Percentiles rank a stretch among this genome's conserved stretches.
These are phyloP conservation scores for Calliphora vicina DNA, from an alignment of 1,140 invertebrate genomes.

Conservation along the genomic window DNA sequence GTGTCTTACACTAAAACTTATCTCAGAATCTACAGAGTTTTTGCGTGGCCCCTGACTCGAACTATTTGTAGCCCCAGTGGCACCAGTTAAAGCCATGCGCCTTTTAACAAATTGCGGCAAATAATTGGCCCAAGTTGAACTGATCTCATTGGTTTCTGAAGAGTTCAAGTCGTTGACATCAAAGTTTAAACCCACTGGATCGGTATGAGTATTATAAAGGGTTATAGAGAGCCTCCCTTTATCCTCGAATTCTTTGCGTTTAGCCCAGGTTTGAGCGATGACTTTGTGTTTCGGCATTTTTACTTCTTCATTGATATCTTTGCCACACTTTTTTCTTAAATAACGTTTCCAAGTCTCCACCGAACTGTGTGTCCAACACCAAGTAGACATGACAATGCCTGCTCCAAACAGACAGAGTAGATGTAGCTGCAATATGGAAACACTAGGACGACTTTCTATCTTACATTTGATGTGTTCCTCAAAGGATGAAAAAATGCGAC, in stretches of 20 bases:
- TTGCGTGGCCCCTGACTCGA: constrained; percentile 67
- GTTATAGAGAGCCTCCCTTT: constrained; percentile 86
- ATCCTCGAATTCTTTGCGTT: constrained; percentile 84
- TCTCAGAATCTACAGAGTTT: constrained; percentile 78
- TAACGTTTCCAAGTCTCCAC: constrained; percentile 84
- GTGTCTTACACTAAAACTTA: constrained; percentile 79
- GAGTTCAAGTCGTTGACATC: constrained; percentile 76
- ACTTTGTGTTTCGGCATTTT: constrained; percentile 88
- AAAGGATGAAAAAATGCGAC: constrained; percentile 68
- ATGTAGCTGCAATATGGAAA: constrained; percentile 82
- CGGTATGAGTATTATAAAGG: constrained; percentile 83
- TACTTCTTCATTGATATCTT: constrained; percentile 74
- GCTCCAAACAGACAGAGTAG: constrained; percentile 82
- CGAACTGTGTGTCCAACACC: constrained; percentile 89
- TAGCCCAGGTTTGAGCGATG: constrained; percentile 88
- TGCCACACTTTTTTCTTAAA: constrained; percentile 77
- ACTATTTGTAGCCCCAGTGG: constrained; percentile 66
- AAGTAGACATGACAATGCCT: constrained; percentile 89
- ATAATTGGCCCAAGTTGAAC: constrained; percentile 88
- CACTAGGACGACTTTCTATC: constrained; percentile 76
- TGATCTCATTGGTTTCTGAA: constrained; percentile 75
- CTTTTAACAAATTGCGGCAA: constrained; percentile 85
- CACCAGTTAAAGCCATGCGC: constrained; percentile 77
- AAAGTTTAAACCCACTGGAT: constrained; percentile 88
- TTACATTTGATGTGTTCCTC: constrained; percentile 68